Conservation (phyloP, 2,888 invertebrate species). For the Dendrolimus pini region DNA sequence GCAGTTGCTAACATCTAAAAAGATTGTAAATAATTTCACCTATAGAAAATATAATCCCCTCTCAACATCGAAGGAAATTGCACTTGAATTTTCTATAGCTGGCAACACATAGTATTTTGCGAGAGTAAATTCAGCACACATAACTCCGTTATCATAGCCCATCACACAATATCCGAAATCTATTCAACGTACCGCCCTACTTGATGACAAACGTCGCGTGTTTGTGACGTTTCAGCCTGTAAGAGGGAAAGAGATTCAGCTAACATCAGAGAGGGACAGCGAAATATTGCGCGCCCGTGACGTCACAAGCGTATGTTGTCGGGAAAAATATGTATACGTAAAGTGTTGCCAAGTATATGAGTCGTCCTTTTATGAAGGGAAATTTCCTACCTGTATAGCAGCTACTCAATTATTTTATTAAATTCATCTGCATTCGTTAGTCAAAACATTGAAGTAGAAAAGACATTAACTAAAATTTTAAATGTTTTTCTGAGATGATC, state of each 20-base stretch:
- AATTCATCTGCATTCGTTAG: no score
- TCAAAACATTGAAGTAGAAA: no score
- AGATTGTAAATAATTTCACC: background rate
- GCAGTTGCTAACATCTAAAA: no score
- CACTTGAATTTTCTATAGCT: conserved; percentile 3
- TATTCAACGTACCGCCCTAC: background rate
- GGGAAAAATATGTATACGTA: background rate
- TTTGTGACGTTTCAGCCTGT: conserved; percentile 13
- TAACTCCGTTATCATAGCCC: background rate
- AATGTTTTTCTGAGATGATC: no score
- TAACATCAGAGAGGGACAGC: background rate
- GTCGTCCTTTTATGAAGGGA: no score
- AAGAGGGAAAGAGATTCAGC: conserved; percentile 1
- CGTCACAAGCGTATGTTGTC: conserved; percentile 13
- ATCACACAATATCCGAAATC: background rate
- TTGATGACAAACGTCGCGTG: conserved; percentile 18
- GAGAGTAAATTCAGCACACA: background rate
- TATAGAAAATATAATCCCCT: background rate
- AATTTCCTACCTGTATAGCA: no score
- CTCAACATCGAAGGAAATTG: background rate
- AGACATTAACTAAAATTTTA: no score
- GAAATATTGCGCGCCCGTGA: conserved; percentile 6
- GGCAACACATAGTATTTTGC: background rate
- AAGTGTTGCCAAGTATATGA: no score
- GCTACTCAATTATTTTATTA: no score